Evolutionary conservation across 2,888 invertebrate genomes (phyloP).

Genomic region (Papilio elwesi): DNA sequence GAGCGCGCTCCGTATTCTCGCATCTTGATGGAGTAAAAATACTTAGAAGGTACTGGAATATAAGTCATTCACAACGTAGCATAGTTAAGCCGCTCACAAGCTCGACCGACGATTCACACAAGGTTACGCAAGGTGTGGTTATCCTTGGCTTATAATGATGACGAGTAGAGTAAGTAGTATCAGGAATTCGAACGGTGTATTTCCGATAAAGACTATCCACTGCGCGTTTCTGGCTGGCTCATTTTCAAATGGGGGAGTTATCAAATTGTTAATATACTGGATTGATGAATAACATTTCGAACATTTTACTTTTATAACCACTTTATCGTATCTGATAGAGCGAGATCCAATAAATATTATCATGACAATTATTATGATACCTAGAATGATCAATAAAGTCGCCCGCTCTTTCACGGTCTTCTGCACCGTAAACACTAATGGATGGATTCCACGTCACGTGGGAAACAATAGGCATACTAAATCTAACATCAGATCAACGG

Average conservation of each 20-base stretch:
- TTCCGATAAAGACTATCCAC: not conserved
- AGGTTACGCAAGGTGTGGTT: too few relatives aligned
- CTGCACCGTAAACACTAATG: not conserved
- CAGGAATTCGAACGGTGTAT: not conserved
- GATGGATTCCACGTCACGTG: not conserved
- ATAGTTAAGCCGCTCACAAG: too few relatives aligned
- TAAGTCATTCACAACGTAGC: too few relatives aligned
- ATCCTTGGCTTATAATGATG: too few relatives aligned
- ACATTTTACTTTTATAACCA: not conserved
- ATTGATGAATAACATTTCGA: not conserved
- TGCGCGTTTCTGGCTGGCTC: not conserved
- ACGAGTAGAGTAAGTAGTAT: not conserved
- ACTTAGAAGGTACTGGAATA: too few relatives aligned
- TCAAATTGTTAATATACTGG: not conserved
- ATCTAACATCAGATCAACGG: too few relatives aligned
- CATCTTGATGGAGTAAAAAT: too few relatives aligned
- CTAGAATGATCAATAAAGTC: not conserved
- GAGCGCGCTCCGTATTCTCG: too few relatives aligned
- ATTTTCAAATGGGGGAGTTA: not conserved
- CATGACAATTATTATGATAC: not conserved
- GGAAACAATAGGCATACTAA: too few relatives aligned
- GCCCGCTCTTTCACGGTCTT: not conserved
- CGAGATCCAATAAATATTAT: constrained; percentile 5
- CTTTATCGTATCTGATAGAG: constrained; percentile 5
- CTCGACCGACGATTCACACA: too few relatives aligned